Evolutionary conservation across 2,888 invertebrate genomes (phyloP).

Genomic region (Leucoma salicis): DNA sequence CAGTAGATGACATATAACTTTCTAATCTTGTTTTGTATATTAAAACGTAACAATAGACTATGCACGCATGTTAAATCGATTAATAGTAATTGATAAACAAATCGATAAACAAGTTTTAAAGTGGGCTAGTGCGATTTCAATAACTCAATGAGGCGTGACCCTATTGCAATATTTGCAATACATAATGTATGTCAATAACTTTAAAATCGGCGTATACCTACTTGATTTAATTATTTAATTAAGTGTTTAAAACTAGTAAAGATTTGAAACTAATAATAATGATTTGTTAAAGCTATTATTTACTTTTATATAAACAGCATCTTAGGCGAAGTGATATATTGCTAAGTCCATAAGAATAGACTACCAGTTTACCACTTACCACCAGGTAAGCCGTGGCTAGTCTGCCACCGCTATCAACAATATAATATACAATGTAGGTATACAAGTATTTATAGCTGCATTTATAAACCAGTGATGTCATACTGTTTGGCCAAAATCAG

Average conservation of each 20-base stretch:
- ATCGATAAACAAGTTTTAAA: slow-evolving; percentile 37
- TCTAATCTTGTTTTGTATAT: slow-evolving; percentile 60
- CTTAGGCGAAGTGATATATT: too few species aligned
- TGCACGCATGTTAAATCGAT: slow-evolving; percentile 32
- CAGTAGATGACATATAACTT: slow-evolving; percentile 49
- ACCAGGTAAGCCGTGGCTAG: too few species aligned
- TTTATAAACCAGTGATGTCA: slow-evolving; percentile 45
- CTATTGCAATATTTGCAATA: slow-evolving; percentile 40
- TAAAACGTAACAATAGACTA: slow-evolving; percentile 51
- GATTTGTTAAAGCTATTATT: too few species aligned
- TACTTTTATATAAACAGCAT: too few species aligned
- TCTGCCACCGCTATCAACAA: too few species aligned
- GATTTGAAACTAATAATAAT: too few species aligned
- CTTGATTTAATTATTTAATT: slow-evolving; percentile 38
- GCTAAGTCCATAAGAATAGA: too few species aligned
- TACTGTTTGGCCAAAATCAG: slow-evolving; percentile 40
- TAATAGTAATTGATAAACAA: slow-evolving; percentile 36
- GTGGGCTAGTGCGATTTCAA: slow-evolving; percentile 42
- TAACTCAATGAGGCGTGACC: slow-evolving; percentile 44
- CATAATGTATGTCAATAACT: slow-evolving; percentile 36
- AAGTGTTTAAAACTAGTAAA: not conserved
- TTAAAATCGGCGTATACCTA: slow-evolving; percentile 37
- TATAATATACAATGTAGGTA: not conserved
- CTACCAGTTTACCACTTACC: too few species aligned
- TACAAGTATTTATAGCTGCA: slow-evolving; percentile 8